Conservation (phyloP, 30 jellyfish, hydroid and myxozoan genomes). For the Catostylus mosaicus region DNA sequence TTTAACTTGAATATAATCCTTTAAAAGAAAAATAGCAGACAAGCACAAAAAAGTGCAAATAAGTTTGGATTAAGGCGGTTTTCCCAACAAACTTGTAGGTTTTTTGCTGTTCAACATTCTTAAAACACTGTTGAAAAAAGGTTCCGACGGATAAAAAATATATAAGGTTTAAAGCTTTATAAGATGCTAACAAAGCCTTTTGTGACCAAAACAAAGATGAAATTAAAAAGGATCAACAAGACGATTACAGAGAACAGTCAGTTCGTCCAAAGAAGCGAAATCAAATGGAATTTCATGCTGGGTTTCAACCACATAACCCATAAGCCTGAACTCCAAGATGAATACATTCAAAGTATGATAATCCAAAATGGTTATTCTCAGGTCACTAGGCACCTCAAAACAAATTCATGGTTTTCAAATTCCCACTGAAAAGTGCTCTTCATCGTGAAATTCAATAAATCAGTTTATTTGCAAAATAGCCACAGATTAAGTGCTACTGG, state of each 20-base stretch:
- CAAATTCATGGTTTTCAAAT: neutral
- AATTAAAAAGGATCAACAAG: slow-evolving; percentile 1
- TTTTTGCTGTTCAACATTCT: slow-evolving; percentile 4
- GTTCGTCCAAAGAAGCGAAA: neutral
- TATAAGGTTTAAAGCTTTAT: neutral
- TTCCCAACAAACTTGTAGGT: slow-evolving; percentile 7
- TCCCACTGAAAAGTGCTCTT: neutral
- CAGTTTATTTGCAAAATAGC: too few relatives aligned
- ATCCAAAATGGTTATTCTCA: neutral
- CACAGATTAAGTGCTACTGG: too few relatives aligned
- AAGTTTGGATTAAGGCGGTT: neutral
- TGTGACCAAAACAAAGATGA: slow-evolving; percentile 4
- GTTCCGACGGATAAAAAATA: slow-evolving; percentile 1
- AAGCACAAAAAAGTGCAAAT: neutral
- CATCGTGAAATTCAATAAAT: too few relatives aligned
- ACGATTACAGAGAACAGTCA: slow-evolving; percentile 12
- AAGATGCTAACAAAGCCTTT: slow-evolving; percentile 20
- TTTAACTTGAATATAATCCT: neutral
- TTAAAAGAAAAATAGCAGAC: neutral
- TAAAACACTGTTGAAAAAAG: neutral
- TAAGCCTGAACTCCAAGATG: neutral
- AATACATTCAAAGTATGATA: neutral
- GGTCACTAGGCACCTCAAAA: slow-evolving; percentile 5
- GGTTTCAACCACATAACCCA: slow-evolving; percentile 4
- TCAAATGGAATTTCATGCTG: slow-evolving; percentile 13